Conservation (phyloP, 2,888 invertebrate genomes). For the Cordilura impudica region DNA sequence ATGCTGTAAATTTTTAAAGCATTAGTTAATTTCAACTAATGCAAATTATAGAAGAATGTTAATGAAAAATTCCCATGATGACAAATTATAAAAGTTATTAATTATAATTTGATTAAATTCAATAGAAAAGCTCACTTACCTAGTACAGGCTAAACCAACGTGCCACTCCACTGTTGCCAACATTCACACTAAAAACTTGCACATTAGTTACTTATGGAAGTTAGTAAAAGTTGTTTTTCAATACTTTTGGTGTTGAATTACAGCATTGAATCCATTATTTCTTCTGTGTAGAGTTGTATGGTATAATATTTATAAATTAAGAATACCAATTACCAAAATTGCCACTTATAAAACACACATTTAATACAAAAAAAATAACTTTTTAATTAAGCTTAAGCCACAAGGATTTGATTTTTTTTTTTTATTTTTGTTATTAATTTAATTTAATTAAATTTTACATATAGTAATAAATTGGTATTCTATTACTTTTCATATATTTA, state of each 20-base stretch:
- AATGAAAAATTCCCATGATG: too few relatives aligned
- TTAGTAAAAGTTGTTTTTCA: constrained; percentile 25
- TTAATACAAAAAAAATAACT: constrained; percentile 45
- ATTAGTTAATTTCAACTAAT: too few relatives aligned
- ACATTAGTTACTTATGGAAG: constrained; percentile 55
- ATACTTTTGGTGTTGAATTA: constrained; percentile 36
- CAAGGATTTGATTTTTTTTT: constrained; percentile 49
- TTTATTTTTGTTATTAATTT: constrained; percentile 18
- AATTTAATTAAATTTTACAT: constrained; percentile 26
- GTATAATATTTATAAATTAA: not conserved
- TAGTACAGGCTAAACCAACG: constrained; percentile 79
- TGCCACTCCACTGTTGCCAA: constrained; percentile 79
- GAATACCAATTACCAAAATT: constrained; percentile 34
- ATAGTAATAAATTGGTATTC: constrained; percentile 22
- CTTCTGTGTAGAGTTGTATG: not conserved
- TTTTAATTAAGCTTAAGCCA: constrained; percentile 56
- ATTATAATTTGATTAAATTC: not conserved
- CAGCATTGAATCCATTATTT: constrained; percentile 51
- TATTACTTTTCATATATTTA: constrained; percentile 28
- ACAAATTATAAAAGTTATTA: too few relatives aligned
- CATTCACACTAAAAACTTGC: constrained; percentile 75
- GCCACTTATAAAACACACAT: constrained; percentile 23
- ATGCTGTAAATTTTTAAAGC: too few relatives aligned
- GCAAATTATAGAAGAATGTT: too few relatives aligned
- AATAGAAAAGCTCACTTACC: constrained; percentile 69